Percentiles rank a stretch among this genome's conserved stretches.
Evolutionary conservation across 2,888 invertebrate genomes (phyloP).

Genomic region (Hermaeophaga mercurialis): DNA sequence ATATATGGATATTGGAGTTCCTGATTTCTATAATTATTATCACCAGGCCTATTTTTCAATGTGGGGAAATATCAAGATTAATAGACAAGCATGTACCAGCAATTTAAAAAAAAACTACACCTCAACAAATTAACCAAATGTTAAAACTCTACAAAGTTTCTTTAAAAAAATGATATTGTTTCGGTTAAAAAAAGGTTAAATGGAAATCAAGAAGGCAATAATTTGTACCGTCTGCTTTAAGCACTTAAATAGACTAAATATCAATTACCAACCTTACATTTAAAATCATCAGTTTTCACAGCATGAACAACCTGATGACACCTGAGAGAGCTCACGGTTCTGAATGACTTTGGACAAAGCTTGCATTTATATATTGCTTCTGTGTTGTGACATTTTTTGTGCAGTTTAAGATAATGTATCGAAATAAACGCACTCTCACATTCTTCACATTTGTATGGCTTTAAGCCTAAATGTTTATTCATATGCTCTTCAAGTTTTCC

Average conservation of each 20-base stretch:
- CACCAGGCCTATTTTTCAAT: too few relatives aligned
- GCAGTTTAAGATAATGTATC: conserved; percentile 45
- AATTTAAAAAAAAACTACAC: conserved; percentile 12
- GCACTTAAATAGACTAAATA: conserved; percentile 3
- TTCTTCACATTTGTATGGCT: conserved; percentile 45
- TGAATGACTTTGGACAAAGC: conserved; percentile 46
- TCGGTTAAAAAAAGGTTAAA: too few relatives aligned
- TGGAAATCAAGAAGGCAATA: too few relatives aligned
- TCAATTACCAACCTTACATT: conserved; percentile 42
- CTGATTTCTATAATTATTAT: too few relatives aligned
- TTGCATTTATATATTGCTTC: conserved; percentile 44
- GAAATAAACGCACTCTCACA: conserved; percentile 46
- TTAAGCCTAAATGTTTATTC: conserved; percentile 46
- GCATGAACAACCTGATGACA: conserved; percentile 45
- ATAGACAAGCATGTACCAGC: too few relatives aligned
- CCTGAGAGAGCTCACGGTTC: conserved; percentile 43
- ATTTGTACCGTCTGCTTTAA: too few relatives aligned
- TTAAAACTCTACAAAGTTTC: too few relatives aligned
- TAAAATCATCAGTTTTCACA: conserved; percentile 42
- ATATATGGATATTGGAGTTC: too few relatives aligned
- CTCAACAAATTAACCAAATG: too few relatives aligned
- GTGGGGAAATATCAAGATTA: too few relatives aligned
- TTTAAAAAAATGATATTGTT: too few relatives aligned
- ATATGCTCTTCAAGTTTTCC: conserved; percentile 46
- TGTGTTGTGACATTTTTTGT: conserved; percentile 44